These are phyloP conservation scores for Steinernema feltiae DNA, from an alignment of 1,140 invertebrate genomes.

Conservation along the genomic window DNA sequence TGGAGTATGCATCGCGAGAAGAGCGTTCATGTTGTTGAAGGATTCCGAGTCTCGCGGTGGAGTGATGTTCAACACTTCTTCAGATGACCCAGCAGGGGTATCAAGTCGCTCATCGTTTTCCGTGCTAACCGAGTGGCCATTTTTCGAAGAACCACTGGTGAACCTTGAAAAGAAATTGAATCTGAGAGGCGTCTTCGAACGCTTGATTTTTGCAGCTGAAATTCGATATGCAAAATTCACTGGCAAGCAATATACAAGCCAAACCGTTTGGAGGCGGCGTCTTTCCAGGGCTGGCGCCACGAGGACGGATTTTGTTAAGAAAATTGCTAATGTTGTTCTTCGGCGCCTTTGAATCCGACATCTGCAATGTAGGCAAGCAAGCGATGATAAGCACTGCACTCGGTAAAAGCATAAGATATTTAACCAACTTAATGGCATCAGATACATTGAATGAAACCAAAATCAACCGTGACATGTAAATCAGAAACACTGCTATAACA, in stretches of 20 bases:
- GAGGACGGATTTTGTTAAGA: not conserved
- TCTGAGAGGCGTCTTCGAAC: not conserved
- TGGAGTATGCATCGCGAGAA: not conserved
- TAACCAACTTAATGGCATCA: too few relatives aligned
- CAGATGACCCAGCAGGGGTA: not conserved
- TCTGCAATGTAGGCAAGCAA: not conserved
- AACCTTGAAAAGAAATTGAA: not conserved
- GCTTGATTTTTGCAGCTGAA: not conserved
- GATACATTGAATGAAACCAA: too few relatives aligned
- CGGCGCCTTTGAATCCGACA: not conserved
- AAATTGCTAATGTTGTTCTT: not conserved
- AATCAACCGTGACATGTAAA: too few relatives aligned
- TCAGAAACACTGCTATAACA: not conserved
- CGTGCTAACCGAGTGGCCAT: too few relatives aligned
- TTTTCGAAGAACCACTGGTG: not conserved
- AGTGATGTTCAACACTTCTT: not conserved
- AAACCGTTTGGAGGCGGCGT: not conserved
- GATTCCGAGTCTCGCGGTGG: not conserved
- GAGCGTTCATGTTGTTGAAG: not conserved
- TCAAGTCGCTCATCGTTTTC: too few relatives aligned
- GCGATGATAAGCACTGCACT: too few relatives aligned
- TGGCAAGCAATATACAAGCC: not conserved
- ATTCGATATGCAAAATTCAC: not conserved
- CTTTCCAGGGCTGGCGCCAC: not conserved
- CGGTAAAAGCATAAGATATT: too few relatives aligned